These are phyloP conservation scores for Petroica traversi DNA, from an alignment of 2,113 vertebrate species.

Conservation along the genomic window DNA sequence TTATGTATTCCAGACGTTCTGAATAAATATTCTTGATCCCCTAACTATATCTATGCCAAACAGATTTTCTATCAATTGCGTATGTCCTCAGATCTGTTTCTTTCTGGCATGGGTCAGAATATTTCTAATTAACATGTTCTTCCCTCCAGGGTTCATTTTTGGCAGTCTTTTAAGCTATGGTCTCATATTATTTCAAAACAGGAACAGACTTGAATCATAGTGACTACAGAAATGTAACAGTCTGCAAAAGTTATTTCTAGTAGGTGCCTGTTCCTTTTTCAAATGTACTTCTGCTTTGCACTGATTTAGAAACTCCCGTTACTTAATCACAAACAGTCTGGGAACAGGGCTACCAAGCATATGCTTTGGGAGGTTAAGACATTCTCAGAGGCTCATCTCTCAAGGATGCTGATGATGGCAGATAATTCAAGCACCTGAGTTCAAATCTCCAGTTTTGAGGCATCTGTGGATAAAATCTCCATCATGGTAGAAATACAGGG, in stretches of 20 bases:
- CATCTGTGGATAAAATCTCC: neutral
- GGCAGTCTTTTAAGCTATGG: neutral
- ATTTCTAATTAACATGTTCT: neutral
- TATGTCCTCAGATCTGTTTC: neutral
- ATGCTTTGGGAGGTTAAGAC: neutral
- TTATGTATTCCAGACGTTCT: neutral
- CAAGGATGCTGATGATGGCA: neutral
- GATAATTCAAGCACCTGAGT: neutral
- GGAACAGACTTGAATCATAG: neutral
- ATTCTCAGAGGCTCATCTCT: neutral
- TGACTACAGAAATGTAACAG: neutral
- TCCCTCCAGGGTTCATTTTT: neutral
- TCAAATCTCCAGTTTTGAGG: neutral
- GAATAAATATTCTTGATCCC: neutral
- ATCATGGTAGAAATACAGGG: neutral
- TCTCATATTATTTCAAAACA: neutral
- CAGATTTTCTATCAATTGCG: neutral
- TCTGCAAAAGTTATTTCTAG: neutral
- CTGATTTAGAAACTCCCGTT: neutral
- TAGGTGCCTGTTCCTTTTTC: neutral
- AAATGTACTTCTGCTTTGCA: neutral
- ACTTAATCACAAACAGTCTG: neutral
- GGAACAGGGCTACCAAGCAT: neutral
- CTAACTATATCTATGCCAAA: neutral
- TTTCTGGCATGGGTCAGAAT: neutral